Evolutionary conservation across 2,888 invertebrate genomes (phyloP).

Genomic region (Gryllus longicercus): DNA sequence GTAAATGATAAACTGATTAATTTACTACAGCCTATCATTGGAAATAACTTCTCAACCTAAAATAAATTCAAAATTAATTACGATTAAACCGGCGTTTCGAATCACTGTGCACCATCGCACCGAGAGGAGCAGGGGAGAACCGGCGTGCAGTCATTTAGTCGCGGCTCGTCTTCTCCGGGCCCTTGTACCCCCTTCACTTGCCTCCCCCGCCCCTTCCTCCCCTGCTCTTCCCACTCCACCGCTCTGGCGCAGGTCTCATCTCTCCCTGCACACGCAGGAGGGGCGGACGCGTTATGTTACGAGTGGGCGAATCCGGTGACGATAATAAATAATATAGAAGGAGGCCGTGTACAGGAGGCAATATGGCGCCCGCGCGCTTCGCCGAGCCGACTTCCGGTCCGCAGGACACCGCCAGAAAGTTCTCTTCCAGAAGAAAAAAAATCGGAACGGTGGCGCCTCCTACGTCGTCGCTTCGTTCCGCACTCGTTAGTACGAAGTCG

Average conservation of each 20-base stretch:
- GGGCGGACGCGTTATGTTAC: background rate
- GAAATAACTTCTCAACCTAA: too few relatives aligned
- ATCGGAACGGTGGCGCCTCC: too few relatives aligned
- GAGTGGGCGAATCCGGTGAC: constrained; percentile 17
- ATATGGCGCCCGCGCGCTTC: background rate
- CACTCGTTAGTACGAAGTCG: too few relatives aligned
- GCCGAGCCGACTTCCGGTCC: background rate
- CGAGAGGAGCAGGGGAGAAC: too few relatives aligned
- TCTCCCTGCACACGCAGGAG: background rate
- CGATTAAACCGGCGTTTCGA: too few relatives aligned
- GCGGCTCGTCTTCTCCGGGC: background rate
- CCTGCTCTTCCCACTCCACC: background rate
- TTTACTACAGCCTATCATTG: too few relatives aligned
- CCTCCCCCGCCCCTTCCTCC: background rate
- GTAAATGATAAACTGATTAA: too few relatives aligned
- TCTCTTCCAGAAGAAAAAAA: too few relatives aligned
- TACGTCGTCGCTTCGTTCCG: too few relatives aligned
- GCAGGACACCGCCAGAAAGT: background rate
- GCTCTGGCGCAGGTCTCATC: background rate
- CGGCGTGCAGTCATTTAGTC: background rate
- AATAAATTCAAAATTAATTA: too few relatives aligned
- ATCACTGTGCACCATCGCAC: too few relatives aligned
- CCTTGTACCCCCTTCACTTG: background rate
- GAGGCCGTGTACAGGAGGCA: background rate
- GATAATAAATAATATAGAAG: constrained; percentile 9